A percentile compares a stretch with the other conserved stretches of the same genome.
Conservation (phyloP, 2,797 vertebrate genomes). For the Pseudotriccus pelzelni region DNA sequence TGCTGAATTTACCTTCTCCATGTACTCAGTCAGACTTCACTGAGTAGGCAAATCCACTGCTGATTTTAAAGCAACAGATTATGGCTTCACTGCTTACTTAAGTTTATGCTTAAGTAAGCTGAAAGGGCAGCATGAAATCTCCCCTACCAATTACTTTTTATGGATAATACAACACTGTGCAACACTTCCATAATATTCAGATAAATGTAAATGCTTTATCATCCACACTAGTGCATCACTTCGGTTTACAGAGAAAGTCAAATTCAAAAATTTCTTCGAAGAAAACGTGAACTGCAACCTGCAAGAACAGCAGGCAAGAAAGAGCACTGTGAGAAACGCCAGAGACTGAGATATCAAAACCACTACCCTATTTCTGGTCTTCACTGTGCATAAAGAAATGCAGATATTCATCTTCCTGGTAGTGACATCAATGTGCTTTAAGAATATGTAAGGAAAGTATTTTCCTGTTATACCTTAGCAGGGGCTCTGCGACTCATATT, state of each 20-base stretch:
- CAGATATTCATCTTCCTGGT: neutral
- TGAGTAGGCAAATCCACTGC: neutral
- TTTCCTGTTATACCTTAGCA: conserved; percentile 58
- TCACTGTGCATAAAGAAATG: neutral
- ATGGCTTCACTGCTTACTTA: neutral
- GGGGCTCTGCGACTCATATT: conserved; percentile 86
- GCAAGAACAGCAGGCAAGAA: neutral
- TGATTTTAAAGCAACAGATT: conserved; percentile 33
- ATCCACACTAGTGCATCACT: neutral
- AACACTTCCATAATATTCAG: conserved; percentile 25
- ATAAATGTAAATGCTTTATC: neutral
- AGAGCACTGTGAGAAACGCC: neutral
- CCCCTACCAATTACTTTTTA: conserved; percentile 21
- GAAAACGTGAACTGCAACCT: neutral
- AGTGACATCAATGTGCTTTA: neutral
- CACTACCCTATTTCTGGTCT: neutral
- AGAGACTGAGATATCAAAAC: neutral
- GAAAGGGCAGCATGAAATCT: conserved; percentile 14
- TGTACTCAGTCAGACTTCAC: neutral
- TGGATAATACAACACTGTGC: neutral
- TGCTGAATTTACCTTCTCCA: neutral
- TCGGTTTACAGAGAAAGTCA: conserved; percentile 17
- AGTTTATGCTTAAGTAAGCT: conserved; percentile 34
- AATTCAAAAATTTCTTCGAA: neutral
- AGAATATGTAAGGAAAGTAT: neutral